Conservation (phyloP, 2,888 invertebrate species). For the Idaea biselata region DNA sequence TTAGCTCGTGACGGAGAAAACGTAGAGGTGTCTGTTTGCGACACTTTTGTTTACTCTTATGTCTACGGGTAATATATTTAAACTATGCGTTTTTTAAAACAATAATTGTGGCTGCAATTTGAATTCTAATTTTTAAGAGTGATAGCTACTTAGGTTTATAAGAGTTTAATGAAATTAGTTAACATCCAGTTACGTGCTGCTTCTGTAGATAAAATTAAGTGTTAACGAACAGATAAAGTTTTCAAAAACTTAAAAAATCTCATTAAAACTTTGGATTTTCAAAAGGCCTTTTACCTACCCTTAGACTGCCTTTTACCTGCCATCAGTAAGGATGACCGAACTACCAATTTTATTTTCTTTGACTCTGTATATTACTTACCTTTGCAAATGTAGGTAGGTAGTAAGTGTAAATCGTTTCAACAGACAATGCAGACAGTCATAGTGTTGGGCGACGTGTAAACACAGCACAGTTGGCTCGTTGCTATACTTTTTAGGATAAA, state of each 20-base stretch:
- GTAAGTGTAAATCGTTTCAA: slow-evolving; percentile 56
- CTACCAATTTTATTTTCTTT: too few species aligned
- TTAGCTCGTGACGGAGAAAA: slow-evolving; percentile 46
- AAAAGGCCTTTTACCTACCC: too few species aligned
- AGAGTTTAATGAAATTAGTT: too few species aligned
- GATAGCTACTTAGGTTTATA: too few species aligned
- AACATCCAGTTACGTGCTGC: too few species aligned
- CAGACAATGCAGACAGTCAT: slow-evolving; percentile 60
- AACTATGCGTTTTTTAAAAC: neutral
- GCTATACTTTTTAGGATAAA: slow-evolving; percentile 80
- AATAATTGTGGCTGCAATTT: neutral
- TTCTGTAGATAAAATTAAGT: too few species aligned
- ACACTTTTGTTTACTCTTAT: slow-evolving; percentile 50
- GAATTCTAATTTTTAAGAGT: neutral
- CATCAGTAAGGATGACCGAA: too few species aligned
- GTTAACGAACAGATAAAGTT: too few species aligned
- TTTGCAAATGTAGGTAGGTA: neutral
- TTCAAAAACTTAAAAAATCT: too few species aligned
- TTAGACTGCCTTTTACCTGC: too few species aligned
- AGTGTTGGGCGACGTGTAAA: slow-evolving; percentile 76
- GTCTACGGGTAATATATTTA: slow-evolving; percentile 33
- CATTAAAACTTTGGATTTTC: too few species aligned
- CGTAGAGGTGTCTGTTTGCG: slow-evolving; percentile 47
- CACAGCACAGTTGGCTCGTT: slow-evolving; percentile 68
- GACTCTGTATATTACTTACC: too few species aligned